Base-by-base conservation (phyloP, 2,113 vertebrate genomes). In the Percopsis transmontana region DNA sequence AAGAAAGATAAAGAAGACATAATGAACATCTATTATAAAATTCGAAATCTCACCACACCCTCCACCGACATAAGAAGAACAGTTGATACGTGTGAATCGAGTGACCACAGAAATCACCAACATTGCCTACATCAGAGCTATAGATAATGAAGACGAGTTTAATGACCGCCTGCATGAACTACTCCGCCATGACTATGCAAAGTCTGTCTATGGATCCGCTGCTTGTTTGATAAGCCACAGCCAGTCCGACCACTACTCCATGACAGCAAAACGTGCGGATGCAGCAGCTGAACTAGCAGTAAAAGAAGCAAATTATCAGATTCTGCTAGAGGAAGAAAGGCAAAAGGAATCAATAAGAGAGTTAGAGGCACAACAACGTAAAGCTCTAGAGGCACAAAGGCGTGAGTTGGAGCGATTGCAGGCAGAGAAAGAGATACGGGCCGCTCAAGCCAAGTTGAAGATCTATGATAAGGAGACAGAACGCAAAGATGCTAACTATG, bases 291-390 rank as follows among this genome's bases (percentile, higher is more conserved):
- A 41, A 41, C 40, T 7, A 41, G 40, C 40, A 41, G 41, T 48
- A n/a, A 62, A 62, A 15, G 59, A 62, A 47, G 42, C 42, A 62
- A 62, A 62, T 62, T 48, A 70, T 55, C 38, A 40, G 14, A 62
- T 70, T 21, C 23, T 62, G 19, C 18, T 62, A 16, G 39, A 57
- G 27, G 59, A 69, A 24, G 50, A 53, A 45, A 69, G 16, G 18
- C 57, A 69, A 54, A 69, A 7, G 9, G 48, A 55, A 55, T 9
- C 5, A 14, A 62, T 62, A 38, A 2, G 18, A 15, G 60, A 38
- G 45, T 27, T 62, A 39, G 44, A 68, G 47, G 45, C 59, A 53
- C 56, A 68, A 68, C 66, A 68, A 68, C 47, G 56, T 15, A 68
- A 60, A 10, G 15, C 14, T 59, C 39, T 59, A 40, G 57, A 59